These are phyloP conservation scores for Saccopteryx leptura DNA, from an alignment of 2,113 vertebrate genomes.

Conservation along the genomic window DNA sequence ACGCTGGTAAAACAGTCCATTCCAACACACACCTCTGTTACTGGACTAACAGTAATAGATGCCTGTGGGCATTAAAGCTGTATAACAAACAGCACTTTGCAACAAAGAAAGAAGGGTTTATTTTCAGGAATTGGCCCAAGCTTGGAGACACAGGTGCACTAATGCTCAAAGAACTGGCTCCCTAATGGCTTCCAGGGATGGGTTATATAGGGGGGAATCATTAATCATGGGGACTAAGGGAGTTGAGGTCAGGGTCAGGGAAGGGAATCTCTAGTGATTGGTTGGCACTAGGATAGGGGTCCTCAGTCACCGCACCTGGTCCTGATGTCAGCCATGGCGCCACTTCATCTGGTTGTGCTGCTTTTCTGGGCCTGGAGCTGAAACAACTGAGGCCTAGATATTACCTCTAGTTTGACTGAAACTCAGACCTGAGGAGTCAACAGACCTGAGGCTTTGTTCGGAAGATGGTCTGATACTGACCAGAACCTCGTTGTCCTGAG, in stretches of 20 bases:
- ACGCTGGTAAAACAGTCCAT: background rate
- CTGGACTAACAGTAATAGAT: background rate
- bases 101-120: background rate
- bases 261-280: background rate
- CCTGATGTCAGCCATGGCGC: background rate
- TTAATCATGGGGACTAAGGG: background rate
- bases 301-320: background rate
- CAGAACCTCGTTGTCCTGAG: background rate
- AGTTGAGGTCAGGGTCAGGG: background rate
- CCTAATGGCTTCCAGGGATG: background rate
- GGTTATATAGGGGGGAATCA: background rate
- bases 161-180: background rate
- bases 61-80: background rate
- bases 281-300: background rate
- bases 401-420: background rate
- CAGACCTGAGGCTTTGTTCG: background rate
- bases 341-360: background rate
- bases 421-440: background rate
- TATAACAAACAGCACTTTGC: background rate
- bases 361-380: background rate
- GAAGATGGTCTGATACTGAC: background rate
- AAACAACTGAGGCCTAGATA: background rate
- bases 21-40: background rate
- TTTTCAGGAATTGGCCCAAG: background rate
- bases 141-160: background rate